Conservation (phyloP, 2,113 vertebrate genomes). For the Cynoglossus semilaevis region DNA sequence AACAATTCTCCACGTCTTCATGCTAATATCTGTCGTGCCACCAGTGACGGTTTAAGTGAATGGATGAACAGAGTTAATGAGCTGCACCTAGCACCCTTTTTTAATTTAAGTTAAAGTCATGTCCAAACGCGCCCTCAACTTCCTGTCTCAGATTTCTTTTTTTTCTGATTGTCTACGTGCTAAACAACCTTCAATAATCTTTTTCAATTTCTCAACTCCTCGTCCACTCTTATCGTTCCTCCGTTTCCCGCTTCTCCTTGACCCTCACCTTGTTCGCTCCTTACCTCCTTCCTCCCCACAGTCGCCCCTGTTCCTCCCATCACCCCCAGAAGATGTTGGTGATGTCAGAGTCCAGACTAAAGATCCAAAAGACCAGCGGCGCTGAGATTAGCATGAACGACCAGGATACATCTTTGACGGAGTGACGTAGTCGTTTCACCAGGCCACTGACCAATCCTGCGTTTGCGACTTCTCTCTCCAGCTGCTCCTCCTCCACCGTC, state of each 20-base stretch:
- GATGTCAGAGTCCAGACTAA: constrained; percentile 82
- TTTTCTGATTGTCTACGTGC: constrained; percentile 42
- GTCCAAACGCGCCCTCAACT: too few relatives aligned
- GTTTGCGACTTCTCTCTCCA: constrained; percentile 3
- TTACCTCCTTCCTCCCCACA: background rate
- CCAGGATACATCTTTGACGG: constrained; percentile 75
- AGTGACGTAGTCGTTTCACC: constrained; percentile 25
- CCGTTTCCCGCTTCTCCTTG: background rate
- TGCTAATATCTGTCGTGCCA: too few relatives aligned
- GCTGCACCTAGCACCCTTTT: constrained; percentile 27
- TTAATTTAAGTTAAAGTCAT: too few relatives aligned
- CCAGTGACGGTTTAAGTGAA: too few relatives aligned
- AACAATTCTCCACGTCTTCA: too few relatives aligned
- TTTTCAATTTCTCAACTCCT: background rate
- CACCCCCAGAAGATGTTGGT: constrained; percentile 81
- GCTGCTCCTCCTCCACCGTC: constrained; percentile 66
- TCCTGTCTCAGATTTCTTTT: background rate
- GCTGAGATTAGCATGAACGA: constrained; percentile 71
- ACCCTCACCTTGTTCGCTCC: background rate
- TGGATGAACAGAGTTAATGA: background rate
- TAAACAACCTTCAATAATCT: too few relatives aligned
- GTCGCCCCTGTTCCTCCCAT: constrained; percentile 4
- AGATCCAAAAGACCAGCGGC: constrained; percentile 77
- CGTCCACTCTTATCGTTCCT: background rate
- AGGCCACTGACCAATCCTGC: constrained; percentile 3